Evolutionary conservation across 2,797 vertebrate genomes (phyloP).

Genomic region (Acipenser ruthenus): DNA sequence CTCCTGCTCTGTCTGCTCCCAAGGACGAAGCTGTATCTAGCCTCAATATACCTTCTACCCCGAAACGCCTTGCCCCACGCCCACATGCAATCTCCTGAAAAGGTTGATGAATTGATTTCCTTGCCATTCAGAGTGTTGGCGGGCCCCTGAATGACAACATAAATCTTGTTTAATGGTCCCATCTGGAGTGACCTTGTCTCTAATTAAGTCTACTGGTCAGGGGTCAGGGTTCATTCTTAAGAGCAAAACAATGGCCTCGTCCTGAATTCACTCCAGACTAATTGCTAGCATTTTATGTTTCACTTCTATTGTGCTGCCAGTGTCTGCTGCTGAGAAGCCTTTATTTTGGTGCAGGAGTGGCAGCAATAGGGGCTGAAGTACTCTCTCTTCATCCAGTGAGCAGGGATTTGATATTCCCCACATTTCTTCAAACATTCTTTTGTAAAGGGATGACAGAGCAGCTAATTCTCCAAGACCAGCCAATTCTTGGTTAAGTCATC

Average conservation of each 20-base stretch:
- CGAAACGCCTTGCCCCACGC: constrained; percentile 15
- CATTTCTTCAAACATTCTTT: no score
- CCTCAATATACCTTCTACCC: not conserved
- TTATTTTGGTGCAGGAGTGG: no score
- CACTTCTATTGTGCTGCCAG: no score
- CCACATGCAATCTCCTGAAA: constrained; percentile 26
- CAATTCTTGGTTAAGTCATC: no score
- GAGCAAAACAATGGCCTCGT: not conserved
- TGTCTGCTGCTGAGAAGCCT: no score
- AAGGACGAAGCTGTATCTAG: constrained; percentile 27
- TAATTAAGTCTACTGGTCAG: constrained; percentile 40
- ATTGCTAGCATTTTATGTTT: no score
- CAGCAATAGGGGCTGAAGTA: no score
- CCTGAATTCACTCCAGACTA: no score
- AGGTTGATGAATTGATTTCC: constrained; percentile 45
- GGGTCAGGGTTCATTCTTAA: constrained; percentile 34
- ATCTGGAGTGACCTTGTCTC: constrained; percentile 51
- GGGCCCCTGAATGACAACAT: constrained; percentile 26
- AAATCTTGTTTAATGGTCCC: constrained; percentile 38
- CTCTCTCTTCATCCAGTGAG: no score
- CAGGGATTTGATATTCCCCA: no score
- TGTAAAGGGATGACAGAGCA: no score
- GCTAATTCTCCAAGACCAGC: no score
- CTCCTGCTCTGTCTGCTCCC: constrained; percentile 21
- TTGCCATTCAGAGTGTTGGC: constrained; percentile 36